Evolutionary conservation across 2,113 vertebrate species (phyloP), one percentile per base, ranked within the genome.

Genomic region (Apeltes quadracus): DNA sequence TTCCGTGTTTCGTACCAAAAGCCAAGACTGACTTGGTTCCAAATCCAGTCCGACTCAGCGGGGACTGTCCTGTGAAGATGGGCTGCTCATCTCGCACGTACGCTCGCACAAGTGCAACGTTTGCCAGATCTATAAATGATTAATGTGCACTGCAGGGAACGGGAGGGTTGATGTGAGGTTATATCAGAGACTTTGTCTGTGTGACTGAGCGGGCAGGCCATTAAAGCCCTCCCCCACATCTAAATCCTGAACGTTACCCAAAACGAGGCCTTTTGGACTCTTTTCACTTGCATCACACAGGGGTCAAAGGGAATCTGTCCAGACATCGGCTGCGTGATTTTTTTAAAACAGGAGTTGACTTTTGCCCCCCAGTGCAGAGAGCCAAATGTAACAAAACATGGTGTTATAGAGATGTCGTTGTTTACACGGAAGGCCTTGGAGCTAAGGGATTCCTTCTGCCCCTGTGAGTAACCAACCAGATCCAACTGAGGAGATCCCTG

Each of bases 31-130:
- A 81, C 80, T 82, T 88, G 50, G 71, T 75, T 78, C 50, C 34
- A 20, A 43, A 48, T 78, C 87, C 84, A 87, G 75, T 48, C 78
- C 83, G 81, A 83, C 72, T 61, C 39, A 6, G 55, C 78, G 43
- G 58, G 32, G 34, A 27, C 20, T 73, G n/a, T n/a, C n/a, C n/a
- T n/a, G n/a, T n/a, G 58, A 72, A 53, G 61, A 53, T 12, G 46
- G 38, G 36, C 2, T 20, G 32, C 38, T 53, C 20, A 39, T 75
- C 50, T 43, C 32, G 12, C 22, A 25, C 8, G 5, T 4, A 48
- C 13, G 7, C 15, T 10, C 22, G 5, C 13, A 61, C 51, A 55
- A 53, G 29, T 44, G 29, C 4, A 58, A 23, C 27, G 43, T 50
- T 68, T 41, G 50, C n/a, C 36, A 48, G 61, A 29, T 7, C 29